Percentiles rank a stretch among this genome's conserved stretches.
Conservation (phyloP, 2,113 vertebrate species). For the Rhizomys pruinosus region DNA sequence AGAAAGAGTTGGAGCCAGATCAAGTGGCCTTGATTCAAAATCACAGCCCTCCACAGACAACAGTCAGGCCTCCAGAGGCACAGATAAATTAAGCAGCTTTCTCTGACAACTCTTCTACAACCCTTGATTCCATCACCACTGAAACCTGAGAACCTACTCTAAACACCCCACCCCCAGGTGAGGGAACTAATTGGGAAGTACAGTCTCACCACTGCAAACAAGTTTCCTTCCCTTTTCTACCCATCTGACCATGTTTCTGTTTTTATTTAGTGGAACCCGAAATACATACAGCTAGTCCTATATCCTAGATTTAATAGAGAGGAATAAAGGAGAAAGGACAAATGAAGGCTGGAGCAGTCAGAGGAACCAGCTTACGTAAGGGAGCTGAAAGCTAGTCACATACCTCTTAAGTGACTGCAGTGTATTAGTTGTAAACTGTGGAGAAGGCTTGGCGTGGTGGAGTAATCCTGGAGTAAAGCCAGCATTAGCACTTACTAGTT, state of each 20-base stretch:
- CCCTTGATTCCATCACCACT: slow-evolving; percentile 36
- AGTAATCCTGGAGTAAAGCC: too few relatives aligned
- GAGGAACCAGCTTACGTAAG: too few relatives aligned
- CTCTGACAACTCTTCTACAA: slow-evolving; percentile 64
- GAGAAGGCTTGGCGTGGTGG: background rate
- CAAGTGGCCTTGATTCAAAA: slow-evolving; percentile 58
- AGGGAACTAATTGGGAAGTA: slow-evolving; percentile 52
- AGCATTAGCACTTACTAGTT: background rate
- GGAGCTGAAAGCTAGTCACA: background rate
- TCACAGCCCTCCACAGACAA: slow-evolving; percentile 46
- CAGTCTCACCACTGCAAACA: background rate
- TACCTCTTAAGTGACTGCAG: too few relatives aligned
- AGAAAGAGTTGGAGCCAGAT: slow-evolving; percentile 68
- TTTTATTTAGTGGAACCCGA: slow-evolving; percentile 41
- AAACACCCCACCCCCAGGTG: slow-evolving; percentile 68
- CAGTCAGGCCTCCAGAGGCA: slow-evolving; percentile 52
- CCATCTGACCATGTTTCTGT: slow-evolving; percentile 10
- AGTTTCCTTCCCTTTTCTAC: slow-evolving; percentile 19
- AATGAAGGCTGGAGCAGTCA: too few relatives aligned
- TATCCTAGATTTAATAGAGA: slow-evolving; percentile 3
- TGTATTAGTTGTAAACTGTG: too few relatives aligned
- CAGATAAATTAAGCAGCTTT: slow-evolving; percentile 54
- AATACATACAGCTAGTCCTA: background rate
- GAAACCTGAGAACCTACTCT: slow-evolving; percentile 64
- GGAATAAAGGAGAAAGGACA: background rate